Conservation (phyloP, 2,888 invertebrate species). For the Drosophila siamana region DNA sequence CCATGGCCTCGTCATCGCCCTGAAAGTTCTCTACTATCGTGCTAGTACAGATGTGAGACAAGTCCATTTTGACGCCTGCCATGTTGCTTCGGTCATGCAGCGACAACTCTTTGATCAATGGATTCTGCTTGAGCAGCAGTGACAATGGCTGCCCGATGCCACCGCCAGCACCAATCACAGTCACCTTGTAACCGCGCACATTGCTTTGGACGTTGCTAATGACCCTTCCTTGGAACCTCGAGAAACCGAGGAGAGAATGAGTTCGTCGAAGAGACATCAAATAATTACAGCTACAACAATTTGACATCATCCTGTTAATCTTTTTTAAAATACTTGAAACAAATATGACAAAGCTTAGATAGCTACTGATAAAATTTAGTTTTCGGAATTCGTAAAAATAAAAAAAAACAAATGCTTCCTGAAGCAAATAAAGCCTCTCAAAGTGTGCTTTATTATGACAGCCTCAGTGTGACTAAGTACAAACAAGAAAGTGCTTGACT, state of each 20-base stretch:
- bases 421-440: background rate
- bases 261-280: background rate
- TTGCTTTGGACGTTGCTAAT: too few species aligned
- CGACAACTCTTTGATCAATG: conserved; percentile 91
- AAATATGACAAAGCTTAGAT: background rate
- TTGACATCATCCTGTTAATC: background rate
- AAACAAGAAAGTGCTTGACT: background rate
- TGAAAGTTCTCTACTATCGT: conserved; percentile 90
- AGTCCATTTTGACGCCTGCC: conserved; percentile 97
- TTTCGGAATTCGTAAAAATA: background rate
- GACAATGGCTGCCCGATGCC: conserved; percentile 98
- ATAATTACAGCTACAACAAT: background rate
- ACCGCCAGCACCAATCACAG: conserved; percentile 97
- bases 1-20: conserved; percentile 90
- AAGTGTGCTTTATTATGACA: background rate
- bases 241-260: background rate
- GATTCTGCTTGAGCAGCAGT: conserved; percentile 94
- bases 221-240: background rate
- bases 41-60: conserved; percentile 96
- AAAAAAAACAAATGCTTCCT: background rate
- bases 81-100: conserved; percentile 97
- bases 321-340: background rate
- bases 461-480: background rate
- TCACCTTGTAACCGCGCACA: conserved; percentile 75
- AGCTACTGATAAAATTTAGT: background rate